Base-by-base conservation (phyloP, 2,888 invertebrate genomes). In the Spodoptera exigua region DNA sequence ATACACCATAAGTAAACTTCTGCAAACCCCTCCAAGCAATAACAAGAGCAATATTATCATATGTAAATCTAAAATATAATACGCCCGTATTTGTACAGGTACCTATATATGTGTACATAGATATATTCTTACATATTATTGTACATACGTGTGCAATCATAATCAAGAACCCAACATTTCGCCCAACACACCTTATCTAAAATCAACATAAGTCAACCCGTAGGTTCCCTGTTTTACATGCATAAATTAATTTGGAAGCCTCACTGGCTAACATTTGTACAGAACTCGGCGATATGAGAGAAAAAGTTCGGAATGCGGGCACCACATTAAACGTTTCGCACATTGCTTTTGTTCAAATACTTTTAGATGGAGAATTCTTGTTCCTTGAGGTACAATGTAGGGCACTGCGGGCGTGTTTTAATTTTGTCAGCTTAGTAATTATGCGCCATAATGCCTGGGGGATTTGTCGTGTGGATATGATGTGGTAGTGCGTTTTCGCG, bases 281-380 rank as follows among this genome's bases (percentile, higher is more conserved):
- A 48, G 46, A 61, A 60, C 40, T 44, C 12, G 43, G 62, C 43
- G 45, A 47, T 59, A 58, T 61, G 56, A 61, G 16, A 40, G 56
- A 62, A 76, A 73, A 74, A 74, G 60, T 74, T 76, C 9, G 54
- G 52, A 34, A 74, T 74, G 62, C 69, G 76, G 74, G 70, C 34
- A 18, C 39, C 21, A 45, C 49, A 61, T 54, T 49, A 48, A 56
- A 53, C 52, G 43, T 49, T 54, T 57, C 57, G 43, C 55, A 58
- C 61, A 43, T 41, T 18, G 61, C 52, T 56, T 66, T 61, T 61
- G 61, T 66, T 59, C 27, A 35, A 56, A 65, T 59, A 71, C 49
- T 55, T 60, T 61, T 39, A 37, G 51, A 72, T 74, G 49, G 52
- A 57, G 51, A 49, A 57, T 57, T 44, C 74, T 61, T 70, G 70